Evolutionary conservation across 2,113 vertebrate species (phyloP).

Genomic region (Glaucidium brasilianum): DNA sequence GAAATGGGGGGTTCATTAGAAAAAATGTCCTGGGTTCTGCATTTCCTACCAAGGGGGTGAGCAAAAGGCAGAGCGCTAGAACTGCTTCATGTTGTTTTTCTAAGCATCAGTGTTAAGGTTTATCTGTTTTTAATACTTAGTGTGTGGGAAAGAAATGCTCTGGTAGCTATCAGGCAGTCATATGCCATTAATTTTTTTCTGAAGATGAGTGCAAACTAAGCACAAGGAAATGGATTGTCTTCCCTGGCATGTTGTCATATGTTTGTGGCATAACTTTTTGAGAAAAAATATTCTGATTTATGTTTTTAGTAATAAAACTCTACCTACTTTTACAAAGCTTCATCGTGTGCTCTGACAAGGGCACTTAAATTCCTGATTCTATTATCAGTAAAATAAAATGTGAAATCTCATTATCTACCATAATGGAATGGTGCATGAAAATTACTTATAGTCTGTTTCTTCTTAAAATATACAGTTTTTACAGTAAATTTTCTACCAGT

Average conservation of each 20-base stretch:
- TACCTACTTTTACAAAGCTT: neutral
- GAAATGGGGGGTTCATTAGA: neutral
- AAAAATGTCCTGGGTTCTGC: neutral
- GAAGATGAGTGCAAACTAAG: neutral
- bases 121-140: neutral
- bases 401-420: constrained; percentile 2
- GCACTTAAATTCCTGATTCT: constrained; percentile 15
- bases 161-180: neutral
- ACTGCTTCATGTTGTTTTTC: neutral
- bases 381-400: neutral
- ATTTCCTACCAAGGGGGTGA: neutral
- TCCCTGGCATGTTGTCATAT: neutral
- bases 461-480: neutral
- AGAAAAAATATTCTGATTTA: neutral
- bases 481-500: neutral
- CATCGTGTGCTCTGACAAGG: neutral
- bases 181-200: neutral
- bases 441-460: neutral
- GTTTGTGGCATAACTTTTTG: neutral
- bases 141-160: neutral
- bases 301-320: neutral
- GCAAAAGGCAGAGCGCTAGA: neutral
- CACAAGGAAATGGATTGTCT: neutral
- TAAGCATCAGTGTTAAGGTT: neutral
- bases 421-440: neutral